Conservation (phyloP, 2,113 vertebrate species). For the Delphinapterus leucas region DNA sequence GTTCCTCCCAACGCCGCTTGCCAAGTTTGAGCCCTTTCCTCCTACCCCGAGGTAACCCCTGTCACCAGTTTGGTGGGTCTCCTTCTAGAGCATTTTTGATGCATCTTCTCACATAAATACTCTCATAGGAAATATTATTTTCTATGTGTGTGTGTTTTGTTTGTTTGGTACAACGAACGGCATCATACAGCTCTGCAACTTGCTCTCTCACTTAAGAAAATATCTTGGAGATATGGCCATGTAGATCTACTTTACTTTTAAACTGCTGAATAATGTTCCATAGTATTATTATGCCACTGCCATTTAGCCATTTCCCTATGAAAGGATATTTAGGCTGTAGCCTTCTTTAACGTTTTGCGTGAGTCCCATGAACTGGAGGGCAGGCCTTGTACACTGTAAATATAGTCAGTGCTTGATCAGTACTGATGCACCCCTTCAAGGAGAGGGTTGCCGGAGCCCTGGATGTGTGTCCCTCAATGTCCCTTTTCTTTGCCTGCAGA, state of each 20-base stretch:
- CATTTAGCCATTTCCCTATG: background rate
- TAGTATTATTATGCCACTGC: background rate
- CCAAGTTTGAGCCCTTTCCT: background rate
- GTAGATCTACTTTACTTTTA: background rate
- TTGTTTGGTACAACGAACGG: background rate
- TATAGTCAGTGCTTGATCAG: background rate
- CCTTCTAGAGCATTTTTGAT: background rate
- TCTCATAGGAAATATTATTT: background rate
- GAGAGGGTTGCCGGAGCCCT: background rate
- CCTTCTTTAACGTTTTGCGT: background rate
- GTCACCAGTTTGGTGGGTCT: background rate
- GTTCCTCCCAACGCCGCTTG: background rate
- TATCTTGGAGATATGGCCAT: background rate
- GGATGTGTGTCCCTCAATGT: background rate
- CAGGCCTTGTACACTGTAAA: background rate
- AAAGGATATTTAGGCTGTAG: background rate
- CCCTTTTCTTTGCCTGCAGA: constrained; percentile 80
- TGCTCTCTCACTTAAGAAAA: constrained; percentile 28
- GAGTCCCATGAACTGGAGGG: background rate
- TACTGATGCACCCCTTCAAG: background rate
- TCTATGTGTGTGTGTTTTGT: background rate
- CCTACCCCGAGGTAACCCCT: background rate
- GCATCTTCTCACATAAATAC: background rate
- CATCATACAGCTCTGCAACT: background rate
- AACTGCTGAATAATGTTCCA: background rate